phyloP scores from a whole-genome alignment of 2,888 invertebrate genomes.

The Cheilosia scutellata region DNA sequence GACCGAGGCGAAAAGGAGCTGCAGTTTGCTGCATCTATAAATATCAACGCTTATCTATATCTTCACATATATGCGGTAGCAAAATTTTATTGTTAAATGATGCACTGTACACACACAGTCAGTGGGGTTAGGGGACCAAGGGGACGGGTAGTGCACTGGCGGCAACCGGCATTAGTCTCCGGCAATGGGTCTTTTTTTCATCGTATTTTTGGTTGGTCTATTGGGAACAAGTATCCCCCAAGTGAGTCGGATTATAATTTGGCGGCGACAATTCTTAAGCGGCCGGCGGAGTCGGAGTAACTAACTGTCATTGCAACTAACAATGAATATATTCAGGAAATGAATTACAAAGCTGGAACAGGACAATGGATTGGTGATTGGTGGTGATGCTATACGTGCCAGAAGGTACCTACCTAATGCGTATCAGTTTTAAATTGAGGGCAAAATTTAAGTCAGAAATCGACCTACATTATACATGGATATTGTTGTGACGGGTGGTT shows the following conservation, averaged over 20 bases:
- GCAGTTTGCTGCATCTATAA: slow-evolving; percentile 76
- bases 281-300: slow-evolving; percentile 30
- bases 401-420: no score
- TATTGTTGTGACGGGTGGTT: no score
- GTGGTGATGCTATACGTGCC: not conserved
- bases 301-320: slow-evolving; percentile 34
- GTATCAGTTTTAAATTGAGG: no score
- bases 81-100: slow-evolving; percentile 76
- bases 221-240: slow-evolving; percentile 41
- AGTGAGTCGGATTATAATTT: slow-evolving; percentile 61
- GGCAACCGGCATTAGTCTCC: slow-evolving; percentile 31
- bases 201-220: slow-evolving; percentile 43
- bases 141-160: not conserved
- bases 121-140: not conserved
- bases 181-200: slow-evolving; percentile 4
- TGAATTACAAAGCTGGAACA: slow-evolving; percentile 38
- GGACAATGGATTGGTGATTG: slow-evolving; percentile 26
- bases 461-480: no score
- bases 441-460: no score
- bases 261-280: slow-evolving; percentile 43
- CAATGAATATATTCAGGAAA: slow-evolving; percentile 45
- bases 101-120: slow-evolving; percentile 70
- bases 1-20: slow-evolving; percentile 58
- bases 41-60: slow-evolving; percentile 75
- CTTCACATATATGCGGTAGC: slow-evolving; percentile 74